Conservation (phyloP, 2,113 vertebrate genomes). For the Dipodomys merriami region DNA sequence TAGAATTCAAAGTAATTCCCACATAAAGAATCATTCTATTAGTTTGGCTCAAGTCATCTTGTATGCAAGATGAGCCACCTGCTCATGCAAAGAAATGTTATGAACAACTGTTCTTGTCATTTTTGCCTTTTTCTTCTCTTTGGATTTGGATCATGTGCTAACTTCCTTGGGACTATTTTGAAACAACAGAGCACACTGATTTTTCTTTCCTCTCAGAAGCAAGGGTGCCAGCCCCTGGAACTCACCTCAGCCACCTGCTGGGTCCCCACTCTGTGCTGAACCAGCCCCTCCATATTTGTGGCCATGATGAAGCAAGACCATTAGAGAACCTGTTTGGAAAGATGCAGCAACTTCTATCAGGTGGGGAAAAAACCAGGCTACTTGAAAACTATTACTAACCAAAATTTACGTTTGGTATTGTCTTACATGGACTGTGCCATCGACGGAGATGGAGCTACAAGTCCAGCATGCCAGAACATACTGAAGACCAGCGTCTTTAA, state of each 20-base stretch:
- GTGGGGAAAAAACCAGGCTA: conserved; percentile 75
- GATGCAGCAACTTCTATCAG: conserved; percentile 88
- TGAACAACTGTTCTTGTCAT: neutral
- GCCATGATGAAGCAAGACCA: conserved; percentile 93
- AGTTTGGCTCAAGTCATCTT: conserved; percentile 7
- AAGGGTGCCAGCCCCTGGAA: conserved; percentile 80
- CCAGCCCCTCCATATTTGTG: conserved; percentile 92
- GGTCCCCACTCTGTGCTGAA: conserved; percentile 94
- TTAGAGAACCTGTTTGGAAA: conserved; percentile 92
- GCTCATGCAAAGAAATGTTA: neutral
- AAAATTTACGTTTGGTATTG: conserved; percentile 60
- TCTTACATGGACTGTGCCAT: conserved; percentile 30
- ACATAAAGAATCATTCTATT: conserved; percentile 27
- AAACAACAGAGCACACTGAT: conserved; percentile 59
- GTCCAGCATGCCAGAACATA: neutral
- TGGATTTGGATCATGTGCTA: neutral
- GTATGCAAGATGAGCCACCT: neutral
- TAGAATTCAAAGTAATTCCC: conserved; percentile 8
- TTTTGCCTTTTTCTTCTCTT: neutral
- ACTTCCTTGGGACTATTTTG: conserved; percentile 9
- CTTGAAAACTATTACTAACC: conserved; percentile 71
- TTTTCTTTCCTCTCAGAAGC: conserved; percentile 73
- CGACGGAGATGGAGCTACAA: conserved; percentile 15
- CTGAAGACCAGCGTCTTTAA: neutral
- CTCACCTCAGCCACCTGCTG: conserved; percentile 95